phyloP scores from a whole-genome alignment of 2,888 invertebrate genomes.

The Glyphotaelius pellucidus region DNA sequence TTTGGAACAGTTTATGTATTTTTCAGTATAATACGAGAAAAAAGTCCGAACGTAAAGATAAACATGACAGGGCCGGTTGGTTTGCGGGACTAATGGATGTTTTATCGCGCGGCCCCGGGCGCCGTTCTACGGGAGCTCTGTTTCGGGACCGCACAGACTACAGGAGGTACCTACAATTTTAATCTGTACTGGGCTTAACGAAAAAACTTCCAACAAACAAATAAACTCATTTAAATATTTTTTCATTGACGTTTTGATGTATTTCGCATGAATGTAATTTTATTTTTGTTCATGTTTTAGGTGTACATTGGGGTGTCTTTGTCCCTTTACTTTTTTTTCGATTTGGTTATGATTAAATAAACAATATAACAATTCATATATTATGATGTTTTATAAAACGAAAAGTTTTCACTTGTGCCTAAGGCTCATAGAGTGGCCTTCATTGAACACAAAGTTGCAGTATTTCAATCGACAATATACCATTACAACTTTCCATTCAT shows the following conservation, averaged over 20 bases:
- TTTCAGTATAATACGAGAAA: conserved; percentile 31
- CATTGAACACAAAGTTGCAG: neutral
- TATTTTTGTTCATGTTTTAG: neutral
- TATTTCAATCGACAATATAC: neutral
- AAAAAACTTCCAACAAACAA: conserved; percentile 12
- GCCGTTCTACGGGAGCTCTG: neutral
- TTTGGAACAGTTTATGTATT: neutral
- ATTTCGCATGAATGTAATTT: neutral
- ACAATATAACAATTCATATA: no score
- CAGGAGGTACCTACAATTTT: neutral
- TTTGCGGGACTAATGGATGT: conserved; percentile 60
- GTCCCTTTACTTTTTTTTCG: no score
- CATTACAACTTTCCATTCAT: no score
- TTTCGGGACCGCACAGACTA: neutral
- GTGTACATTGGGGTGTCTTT: neutral
- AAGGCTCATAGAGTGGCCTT: neutral
- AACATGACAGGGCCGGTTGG: conserved; percentile 60
- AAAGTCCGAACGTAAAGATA: conserved; percentile 61
- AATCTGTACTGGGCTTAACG: conserved; percentile 30
- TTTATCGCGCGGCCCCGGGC: conserved; percentile 61
- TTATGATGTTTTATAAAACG: no score
- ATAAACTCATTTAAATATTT: neutral
- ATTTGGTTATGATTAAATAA: no score
- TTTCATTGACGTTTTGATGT: neutral
- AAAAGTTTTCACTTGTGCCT: no score